phyloP scores from a whole-genome alignment of 2,113 vertebrate species.

The Psittacula cyanocephala region DNA sequence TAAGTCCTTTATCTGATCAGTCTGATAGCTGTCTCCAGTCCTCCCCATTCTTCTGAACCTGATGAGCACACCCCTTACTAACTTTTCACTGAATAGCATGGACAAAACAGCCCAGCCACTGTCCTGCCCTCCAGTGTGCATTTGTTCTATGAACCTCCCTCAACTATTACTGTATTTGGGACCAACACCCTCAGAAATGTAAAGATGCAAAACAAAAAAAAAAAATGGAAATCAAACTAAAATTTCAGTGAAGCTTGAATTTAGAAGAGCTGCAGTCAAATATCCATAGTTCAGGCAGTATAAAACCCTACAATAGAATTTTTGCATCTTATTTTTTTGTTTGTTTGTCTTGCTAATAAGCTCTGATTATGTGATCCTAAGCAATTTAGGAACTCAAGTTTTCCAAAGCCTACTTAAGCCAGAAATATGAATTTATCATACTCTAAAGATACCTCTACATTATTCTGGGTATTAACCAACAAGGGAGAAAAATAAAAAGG shows the following conservation, averaged over 20 bases:
- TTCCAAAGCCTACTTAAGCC: not conserved
- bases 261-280: not conserved
- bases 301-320: not conserved
- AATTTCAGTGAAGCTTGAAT: not conserved
- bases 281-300: not conserved
- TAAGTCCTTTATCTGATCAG: not conserved
- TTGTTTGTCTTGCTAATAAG: not conserved
- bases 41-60: not conserved
- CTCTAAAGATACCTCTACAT: not conserved
- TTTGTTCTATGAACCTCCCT: not conserved
- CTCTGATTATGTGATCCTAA: not conserved
- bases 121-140: not conserved
- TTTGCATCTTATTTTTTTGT: not conserved
- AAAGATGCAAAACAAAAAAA: not conserved
- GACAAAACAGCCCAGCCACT: not conserved
- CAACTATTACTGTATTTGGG: not conserved
- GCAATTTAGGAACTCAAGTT: not conserved
- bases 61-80: not conserved
- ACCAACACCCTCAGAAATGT: not conserved
- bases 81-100: accelerated
- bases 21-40: not conserved
- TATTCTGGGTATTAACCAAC: not conserved
- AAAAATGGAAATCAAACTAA: not conserved
- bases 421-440: not conserved
- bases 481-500: accelerated